Evolutionary conservation across 2,113 vertebrate genomes (phyloP).

Genomic region (Benthochromis sp.): DNA sequence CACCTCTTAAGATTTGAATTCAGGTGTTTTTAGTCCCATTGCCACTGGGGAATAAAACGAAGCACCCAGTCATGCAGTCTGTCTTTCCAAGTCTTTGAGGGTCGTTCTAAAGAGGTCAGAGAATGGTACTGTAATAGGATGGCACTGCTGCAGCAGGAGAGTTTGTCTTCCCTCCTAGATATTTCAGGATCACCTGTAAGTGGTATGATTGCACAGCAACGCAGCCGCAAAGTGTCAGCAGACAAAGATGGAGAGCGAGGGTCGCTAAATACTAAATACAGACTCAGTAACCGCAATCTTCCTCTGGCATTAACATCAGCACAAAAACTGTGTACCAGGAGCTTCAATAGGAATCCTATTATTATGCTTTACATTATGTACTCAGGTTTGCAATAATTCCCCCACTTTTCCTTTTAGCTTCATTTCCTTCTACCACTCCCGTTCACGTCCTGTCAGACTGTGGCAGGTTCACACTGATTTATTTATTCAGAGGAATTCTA

Average conservation of each 20-base stretch:
- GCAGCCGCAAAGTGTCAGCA: not conserved
- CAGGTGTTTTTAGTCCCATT: not conserved
- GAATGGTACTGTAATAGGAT: not conserved
- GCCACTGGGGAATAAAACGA: rapidly evolving
- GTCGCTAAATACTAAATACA: not conserved
- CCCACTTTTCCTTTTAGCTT: not conserved
- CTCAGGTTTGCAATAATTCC: not conserved
- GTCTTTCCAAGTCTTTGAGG: not conserved
- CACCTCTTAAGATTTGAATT: not conserved
- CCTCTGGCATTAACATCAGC: not conserved
- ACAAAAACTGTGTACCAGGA: not conserved
- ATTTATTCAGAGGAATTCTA: not conserved
- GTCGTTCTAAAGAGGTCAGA: not conserved
- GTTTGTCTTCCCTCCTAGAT: not conserved
- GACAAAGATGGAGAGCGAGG: not conserved
- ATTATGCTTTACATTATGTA: not conserved
- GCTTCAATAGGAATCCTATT: not conserved
- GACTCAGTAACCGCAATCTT: not conserved
- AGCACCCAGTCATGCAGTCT: not conserved
- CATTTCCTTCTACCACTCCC: not conserved
- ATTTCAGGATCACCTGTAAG: not conserved
- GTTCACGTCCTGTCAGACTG: not conserved
- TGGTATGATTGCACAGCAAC: not conserved
- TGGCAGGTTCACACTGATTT: not conserved
- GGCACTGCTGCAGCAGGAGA: not conserved